Conservation (phyloP, 1,140 invertebrate genomes). For the Hestina assimilis region DNA sequence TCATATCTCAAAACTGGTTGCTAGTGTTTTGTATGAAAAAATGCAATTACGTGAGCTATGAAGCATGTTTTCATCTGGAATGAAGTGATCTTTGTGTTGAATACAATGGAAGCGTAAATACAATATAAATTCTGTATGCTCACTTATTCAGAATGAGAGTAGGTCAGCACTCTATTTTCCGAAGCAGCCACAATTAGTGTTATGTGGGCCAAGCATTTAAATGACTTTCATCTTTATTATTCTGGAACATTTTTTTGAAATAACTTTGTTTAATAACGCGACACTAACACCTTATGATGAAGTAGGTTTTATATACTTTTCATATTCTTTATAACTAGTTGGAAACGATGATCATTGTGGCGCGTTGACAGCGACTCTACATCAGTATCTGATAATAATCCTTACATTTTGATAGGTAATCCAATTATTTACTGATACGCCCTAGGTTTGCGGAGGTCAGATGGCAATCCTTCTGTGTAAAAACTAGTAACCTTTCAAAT, state of each 20-base stretch:
- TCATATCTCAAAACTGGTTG: not conserved
- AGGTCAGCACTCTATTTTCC: constrained; percentile 26
- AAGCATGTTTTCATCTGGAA: constrained; percentile 21
- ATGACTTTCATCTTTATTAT: constrained; percentile 18
- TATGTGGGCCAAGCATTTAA: constrained; percentile 24
- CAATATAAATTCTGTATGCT: constrained; percentile 27
- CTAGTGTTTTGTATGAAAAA: constrained; percentile 1
- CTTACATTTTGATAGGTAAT: too few species aligned
- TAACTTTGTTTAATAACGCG: constrained; percentile 16
- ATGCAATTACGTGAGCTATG: constrained; percentile 19
- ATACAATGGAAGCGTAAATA: constrained; percentile 23
- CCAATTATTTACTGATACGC: too few species aligned
- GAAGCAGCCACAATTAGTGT: constrained; percentile 24
- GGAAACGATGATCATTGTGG: too few species aligned
- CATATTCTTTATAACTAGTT: too few species aligned
- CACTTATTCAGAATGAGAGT: constrained; percentile 26
- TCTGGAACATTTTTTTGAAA: constrained; percentile 10
- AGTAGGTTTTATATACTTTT: constrained; percentile 2
- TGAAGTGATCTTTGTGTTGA: constrained; percentile 28
- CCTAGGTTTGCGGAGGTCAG: too few species aligned
- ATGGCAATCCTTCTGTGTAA: too few species aligned
- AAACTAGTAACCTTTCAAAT: too few species aligned
- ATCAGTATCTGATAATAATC: too few species aligned
- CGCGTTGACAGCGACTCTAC: too few species aligned
- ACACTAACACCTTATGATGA: constrained; percentile 17